A percentile compares a stretch with the other conserved stretches of the same genome.
Evolutionary conservation across 2,888 invertebrate species (phyloP).

Genomic region (Galerucella calmariensis): DNA sequence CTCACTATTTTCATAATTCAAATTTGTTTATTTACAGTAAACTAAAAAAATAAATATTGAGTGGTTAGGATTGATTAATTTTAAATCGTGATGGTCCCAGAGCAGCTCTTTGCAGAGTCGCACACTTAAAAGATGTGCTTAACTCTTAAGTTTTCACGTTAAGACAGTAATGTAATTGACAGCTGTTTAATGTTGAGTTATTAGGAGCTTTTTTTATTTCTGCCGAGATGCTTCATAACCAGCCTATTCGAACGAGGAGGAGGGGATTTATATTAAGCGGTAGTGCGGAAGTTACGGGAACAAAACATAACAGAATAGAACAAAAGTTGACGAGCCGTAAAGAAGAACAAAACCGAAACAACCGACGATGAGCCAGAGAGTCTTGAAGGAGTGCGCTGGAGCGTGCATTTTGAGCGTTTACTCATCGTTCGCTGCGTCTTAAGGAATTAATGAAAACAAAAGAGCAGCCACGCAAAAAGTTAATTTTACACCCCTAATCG

Average conservation of each 20-base stretch:
- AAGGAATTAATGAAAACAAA: slow-evolving; percentile 54
- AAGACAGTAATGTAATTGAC: background rate
- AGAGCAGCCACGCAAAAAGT: slow-evolving; percentile 49
- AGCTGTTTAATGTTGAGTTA: background rate
- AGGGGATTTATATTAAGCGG: slow-evolving; percentile 59
- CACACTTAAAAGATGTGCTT: no score
- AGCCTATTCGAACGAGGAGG: slow-evolving; percentile 27
- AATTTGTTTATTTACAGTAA: no score
- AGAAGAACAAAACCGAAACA: slow-evolving; percentile 61
- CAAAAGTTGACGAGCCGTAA: slow-evolving; percentile 65
- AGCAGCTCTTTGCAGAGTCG: no score
- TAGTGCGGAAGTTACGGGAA: slow-evolving; percentile 61
- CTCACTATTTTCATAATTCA: no score
- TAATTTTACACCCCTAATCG: slow-evolving; percentile 51
- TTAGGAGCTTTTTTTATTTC: background rate
- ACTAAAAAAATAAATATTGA: no score
- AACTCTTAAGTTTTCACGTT: background rate
- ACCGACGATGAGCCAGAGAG: slow-evolving; percentile 42
- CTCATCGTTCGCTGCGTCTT: slow-evolving; percentile 53
- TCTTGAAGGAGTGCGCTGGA: slow-evolving; percentile 52
- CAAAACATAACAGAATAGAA: slow-evolving; percentile 62
- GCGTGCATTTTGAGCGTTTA: slow-evolving; percentile 49
- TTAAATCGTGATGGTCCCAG: no score
- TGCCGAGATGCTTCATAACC: background rate
- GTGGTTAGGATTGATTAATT: no score